Evolutionary conservation across 1,140 invertebrate genomes (phyloP), one percentile per base, ranked within the genome.

Genomic region (Drosophila lini): DNA sequence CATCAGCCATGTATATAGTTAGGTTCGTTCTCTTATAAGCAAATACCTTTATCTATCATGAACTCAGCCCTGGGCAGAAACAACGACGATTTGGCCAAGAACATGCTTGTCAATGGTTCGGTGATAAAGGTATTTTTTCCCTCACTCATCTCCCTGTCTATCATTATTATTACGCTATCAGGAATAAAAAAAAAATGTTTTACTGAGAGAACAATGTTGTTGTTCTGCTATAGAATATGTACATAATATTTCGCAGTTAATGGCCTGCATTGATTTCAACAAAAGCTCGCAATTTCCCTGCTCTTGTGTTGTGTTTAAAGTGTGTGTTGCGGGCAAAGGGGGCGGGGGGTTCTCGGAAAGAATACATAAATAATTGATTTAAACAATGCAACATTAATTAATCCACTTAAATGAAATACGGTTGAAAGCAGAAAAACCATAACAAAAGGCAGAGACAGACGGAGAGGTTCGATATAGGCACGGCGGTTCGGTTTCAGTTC

Each of bases 61-160:
- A 91, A 84, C 91, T 92, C 91, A 92, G 91, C 89, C 89, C 91
- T 91, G 91, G 91, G 91, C 91, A 92, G 91, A 91, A 86, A 78
- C 91, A 92, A 92, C 91, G 91, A 92, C 91, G 88, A 80, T 73
- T 83, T 80, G 91, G 89, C 91, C 89, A 79, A 92, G 91, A 92
- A 86, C 91, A 91, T 91, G 90, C 59, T 45, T 60, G 22, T 47
- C 10, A 77, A 80, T 74, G 9, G 34, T 64, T 56, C 5, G 25
- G 19, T 28, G 85, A 89, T 89, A 90, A 89, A 90, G 84, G 81
- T 71, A 83, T 80, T 89, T 85, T 50, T 19, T 38, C 13, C 22
- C 31, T 22, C 47, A 50, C 25, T 50, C 48, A 32, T 13, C 47
- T 50, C 47, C 31, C 47, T 48, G 22, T 48, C 45, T 48, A n/a